A percentile compares a stretch with the other conserved stretches of the same genome.
phyloP scores from a whole-genome alignment of 2,888 invertebrate genomes.

The Bembecia ichneumoniformis region DNA sequence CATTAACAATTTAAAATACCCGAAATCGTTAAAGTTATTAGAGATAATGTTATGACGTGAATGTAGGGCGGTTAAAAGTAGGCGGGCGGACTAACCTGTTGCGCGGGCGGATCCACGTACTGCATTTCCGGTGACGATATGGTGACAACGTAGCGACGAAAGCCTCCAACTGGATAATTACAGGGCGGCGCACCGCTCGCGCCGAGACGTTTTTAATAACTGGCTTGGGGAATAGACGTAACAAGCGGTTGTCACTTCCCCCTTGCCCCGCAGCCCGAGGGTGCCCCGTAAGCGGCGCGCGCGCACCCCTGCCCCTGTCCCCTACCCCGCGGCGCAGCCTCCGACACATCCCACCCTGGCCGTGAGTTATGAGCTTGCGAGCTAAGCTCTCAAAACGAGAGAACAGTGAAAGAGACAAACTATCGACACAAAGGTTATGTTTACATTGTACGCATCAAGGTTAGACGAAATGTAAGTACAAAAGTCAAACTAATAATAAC shows the following conservation, averaged over 20 bases:
- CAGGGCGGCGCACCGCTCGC: conserved; percentile 71
- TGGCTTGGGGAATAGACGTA: conserved; percentile 71
- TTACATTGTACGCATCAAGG: conserved; percentile 22
- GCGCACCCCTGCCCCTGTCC: conserved; percentile 30
- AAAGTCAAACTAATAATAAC: no score
- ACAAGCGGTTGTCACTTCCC: conserved; percentile 72
- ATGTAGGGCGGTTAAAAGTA: conserved; percentile 28
- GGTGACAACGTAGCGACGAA: conserved; percentile 47
- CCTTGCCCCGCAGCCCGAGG: conserved; percentile 46
- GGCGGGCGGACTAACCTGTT: conserved; percentile 67
- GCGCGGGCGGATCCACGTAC: conserved; percentile 68
- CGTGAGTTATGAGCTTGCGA: conserved; percentile 61
- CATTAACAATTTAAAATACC: not conserved
- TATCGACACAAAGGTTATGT: conserved; percentile 31
- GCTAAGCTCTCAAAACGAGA: conserved; percentile 22
- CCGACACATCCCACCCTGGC: conserved; percentile 49
- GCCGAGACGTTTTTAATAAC: conserved; percentile 75
- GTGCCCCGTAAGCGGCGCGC: conserved; percentile 30
- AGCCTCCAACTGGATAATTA: conserved; percentile 66
- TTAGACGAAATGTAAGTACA: not conserved
- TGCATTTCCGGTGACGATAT: conserved; percentile 59
- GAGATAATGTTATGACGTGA: conserved; percentile 20
- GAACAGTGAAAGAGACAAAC: conserved; percentile 32
- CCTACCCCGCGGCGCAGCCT: conserved; percentile 41
- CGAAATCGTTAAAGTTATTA: not conserved